A percentile compares a stretch with the other conserved stretches of the same genome.
These are phyloP conservation scores for Sminthurinus signatus DNA, from an alignment of 1,140 invertebrate species.

Conservation along the genomic window DNA sequence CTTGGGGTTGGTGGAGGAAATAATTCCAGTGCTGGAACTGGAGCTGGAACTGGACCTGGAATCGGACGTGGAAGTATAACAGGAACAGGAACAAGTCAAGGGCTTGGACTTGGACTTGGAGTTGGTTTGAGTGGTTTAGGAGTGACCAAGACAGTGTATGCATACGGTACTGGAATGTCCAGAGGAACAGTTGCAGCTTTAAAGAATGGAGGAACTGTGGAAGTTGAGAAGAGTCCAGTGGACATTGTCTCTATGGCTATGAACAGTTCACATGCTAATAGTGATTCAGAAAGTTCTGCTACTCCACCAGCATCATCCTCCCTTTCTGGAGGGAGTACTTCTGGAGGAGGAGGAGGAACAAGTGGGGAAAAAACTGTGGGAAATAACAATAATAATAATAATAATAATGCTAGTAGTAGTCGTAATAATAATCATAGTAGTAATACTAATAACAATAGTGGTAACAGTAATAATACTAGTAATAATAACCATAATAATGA, in stretches of 20 bases:
- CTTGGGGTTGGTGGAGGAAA: neutral
- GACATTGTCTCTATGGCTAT: slow-evolving; percentile 27
- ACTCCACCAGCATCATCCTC: neutral
- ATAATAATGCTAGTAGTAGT: too few species aligned
- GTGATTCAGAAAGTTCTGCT: slow-evolving; percentile 13
- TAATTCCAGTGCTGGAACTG: neutral
- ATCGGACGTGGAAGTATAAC: too few species aligned
- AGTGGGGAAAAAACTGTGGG: neutral
- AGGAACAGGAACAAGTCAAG: too few species aligned
- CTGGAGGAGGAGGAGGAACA: neutral
- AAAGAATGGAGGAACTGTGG: slow-evolving; percentile 11
- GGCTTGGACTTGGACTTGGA: too few species aligned
- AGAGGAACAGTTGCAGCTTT: slow-evolving; percentile 1
- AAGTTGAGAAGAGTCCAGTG: slow-evolving; percentile 7
- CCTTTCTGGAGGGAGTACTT: neutral
- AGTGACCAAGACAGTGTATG: slow-evolving; percentile 6
- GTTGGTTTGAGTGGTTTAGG: neutral
- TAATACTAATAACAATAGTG: neutral
- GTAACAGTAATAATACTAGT: slow-evolving; percentile 3
- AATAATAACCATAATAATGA: neutral
- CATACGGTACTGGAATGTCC: slow-evolving; percentile 3
- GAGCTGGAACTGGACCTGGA: too few species aligned
- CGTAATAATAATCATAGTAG: neutral
- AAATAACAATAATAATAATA: too few species aligned
- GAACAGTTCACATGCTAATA: slow-evolving; percentile 12